Percentiles rank a stretch among this genome's conserved stretches.
Evolutionary conservation across 2,113 vertebrate genomes (phyloP).

Genomic region (Oncorhynchus tshawytscha): DNA sequence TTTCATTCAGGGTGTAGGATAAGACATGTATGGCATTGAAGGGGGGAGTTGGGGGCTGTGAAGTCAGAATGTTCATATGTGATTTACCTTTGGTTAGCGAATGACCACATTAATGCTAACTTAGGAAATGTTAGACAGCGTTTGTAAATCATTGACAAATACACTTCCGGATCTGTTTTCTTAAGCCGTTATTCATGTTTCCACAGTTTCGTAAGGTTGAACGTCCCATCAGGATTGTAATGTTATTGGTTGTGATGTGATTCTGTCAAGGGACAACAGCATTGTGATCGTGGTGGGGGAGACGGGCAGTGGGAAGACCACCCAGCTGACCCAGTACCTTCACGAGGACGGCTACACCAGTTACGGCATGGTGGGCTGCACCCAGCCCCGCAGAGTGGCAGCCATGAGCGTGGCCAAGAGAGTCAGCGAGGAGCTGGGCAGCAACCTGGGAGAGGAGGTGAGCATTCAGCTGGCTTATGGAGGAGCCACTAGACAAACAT

Average conservation of each 20-base stretch:
- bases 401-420: conserved; percentile 98
- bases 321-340: conserved; percentile 96
- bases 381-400: conserved; percentile 92
- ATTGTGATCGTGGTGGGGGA: conserved; percentile 98
- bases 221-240: too few relatives aligned
- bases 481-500: neutral
- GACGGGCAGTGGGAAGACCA: conserved; percentile 97
- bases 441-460: conserved; percentile 93
- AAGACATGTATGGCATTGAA: neutral
- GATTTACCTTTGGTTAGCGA: too few relatives aligned
- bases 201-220: too few relatives aligned
- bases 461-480: conserved; percentile 36
- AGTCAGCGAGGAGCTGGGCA: conserved; percentile 94
- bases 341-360: conserved; percentile 96
- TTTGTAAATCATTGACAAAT: neutral
- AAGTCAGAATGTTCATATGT: too few relatives aligned
- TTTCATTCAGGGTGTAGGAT: neutral
- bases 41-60: too few relatives aligned
- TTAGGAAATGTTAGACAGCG: neutral
- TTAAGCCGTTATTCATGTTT: too few relatives aligned
- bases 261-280: conserved; percentile 87
- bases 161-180: too few relatives aligned
- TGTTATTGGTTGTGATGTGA: neutral
- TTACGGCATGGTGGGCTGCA: conserved; percentile 97
- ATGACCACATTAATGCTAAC: neutral